Evolutionary conservation across 2,797 vertebrate genomes (phyloP), one percentile per base, ranked within the genome.

Genomic region (Argyrosomus regius): DNA sequence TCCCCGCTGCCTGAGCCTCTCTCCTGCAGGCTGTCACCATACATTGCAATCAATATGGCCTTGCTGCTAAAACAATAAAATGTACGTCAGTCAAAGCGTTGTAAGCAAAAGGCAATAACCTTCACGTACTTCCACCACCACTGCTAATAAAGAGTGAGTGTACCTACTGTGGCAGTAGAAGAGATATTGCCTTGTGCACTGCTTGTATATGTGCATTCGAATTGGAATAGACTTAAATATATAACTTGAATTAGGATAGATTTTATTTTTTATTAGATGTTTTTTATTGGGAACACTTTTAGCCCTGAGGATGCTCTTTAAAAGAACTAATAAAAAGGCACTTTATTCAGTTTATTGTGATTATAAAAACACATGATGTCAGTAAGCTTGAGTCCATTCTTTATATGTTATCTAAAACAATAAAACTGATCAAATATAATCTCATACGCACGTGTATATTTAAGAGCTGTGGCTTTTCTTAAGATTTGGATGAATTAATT

Each of bases 91-190:
- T 93, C 91, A 93, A 77, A 89, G 76, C 16, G 77, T 62, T 84
- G 79, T 77, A 83, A 84, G 85, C 82, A 89, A 90, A 88, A 89
- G 81, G 87, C 86, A 93, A 91, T 92, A 91, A 93, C 76, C 73
- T 80, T 81, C 57, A 69, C 53, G 22, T 84, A 73, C 82, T 78
- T 87, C 83, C 81, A 78, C 83, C 77, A 50, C 54, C 60, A 6
- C 26, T 65, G 72, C 86, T 90, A 90, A 94, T 91, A 87, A 89
- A 88, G 85, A 86, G 72, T 62, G 85, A 89, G 76, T 72, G 75
- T 68, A 67, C 72, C 64, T 28, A 43, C 56, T 65, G 71, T 81
- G 79, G 81, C 82, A 82, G 41, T 9, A 16, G 62, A 78, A 72
- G 78, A 82, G 74, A 81, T 83, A 87, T 88, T 84, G 81, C 76